Percentiles rank a stretch among this genome's conserved stretches.
phyloP scores from a whole-genome alignment of 2,797 vertebrate genomes.

The Clarias fuscus region DNA sequence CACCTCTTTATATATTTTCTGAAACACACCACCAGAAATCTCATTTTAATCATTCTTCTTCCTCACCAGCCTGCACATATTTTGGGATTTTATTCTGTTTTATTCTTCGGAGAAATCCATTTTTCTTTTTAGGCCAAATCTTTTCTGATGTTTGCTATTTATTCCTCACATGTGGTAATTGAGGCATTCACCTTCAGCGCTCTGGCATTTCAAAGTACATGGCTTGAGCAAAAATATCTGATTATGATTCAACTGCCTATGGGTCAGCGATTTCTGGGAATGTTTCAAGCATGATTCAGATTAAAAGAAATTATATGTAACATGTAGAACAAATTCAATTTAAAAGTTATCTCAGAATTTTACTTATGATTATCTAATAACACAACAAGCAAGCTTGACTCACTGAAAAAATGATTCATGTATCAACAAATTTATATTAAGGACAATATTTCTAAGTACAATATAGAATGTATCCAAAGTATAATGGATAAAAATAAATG shows the following conservation, averaged over 20 bases:
- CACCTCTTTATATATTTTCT: background rate
- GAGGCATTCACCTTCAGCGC: slow-evolving; percentile 62
- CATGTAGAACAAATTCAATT: background rate
- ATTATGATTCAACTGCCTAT: slow-evolving; percentile 67
- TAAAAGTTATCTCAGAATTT: background rate
- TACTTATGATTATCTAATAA: slow-evolving; percentile 31
- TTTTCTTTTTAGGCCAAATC: background rate
- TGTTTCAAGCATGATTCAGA: slow-evolving; percentile 58
- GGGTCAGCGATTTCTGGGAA: slow-evolving; percentile 50
- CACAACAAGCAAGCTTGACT: background rate
- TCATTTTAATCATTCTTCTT: slow-evolving; percentile 8
- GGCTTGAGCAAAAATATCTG: slow-evolving; percentile 61
- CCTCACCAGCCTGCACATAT: slow-evolving; percentile 18
- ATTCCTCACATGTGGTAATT: slow-evolving; percentile 64
- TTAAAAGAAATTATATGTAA: slow-evolving; percentile 37
- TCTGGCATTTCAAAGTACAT: slow-evolving; percentile 60
- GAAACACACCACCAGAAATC: background rate
- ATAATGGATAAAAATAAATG: no score
- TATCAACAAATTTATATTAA: no score
- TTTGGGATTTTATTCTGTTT: slow-evolving; percentile 21
- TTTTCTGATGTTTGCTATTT: slow-evolving; percentile 54
- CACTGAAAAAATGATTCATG: no score
- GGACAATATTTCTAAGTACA: no score
- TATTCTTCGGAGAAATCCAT: slow-evolving; percentile 25
- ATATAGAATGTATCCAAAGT: no score